Conservation (phyloP, 2,888 invertebrate genomes). For the Liposcelis brunnea region DNA sequence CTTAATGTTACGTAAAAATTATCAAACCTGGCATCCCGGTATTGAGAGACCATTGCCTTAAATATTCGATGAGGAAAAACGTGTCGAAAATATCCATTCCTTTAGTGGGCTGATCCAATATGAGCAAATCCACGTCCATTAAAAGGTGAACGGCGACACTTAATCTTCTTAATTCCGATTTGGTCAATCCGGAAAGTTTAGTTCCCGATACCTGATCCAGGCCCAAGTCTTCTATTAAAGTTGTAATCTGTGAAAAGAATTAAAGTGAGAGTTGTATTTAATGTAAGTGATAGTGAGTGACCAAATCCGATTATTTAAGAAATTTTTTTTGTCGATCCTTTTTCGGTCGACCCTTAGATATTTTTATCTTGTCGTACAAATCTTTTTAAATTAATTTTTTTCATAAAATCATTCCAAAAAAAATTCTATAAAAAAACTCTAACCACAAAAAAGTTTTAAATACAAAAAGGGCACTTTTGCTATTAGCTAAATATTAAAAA, state of each 20-base stretch:
- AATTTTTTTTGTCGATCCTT: too few relatives aligned
- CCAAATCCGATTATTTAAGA: constrained; percentile 7
- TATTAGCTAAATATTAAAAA: neutral
- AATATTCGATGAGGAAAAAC: constrained; percentile 84
- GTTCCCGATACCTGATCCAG: constrained; percentile 77
- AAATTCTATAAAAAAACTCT: neutral
- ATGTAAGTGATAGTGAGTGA: constrained; percentile 3
- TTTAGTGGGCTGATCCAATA: constrained; percentile 74
- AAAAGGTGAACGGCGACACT: constrained; percentile 80
- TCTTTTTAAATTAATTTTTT: too few relatives aligned
- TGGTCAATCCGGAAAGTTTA: constrained; percentile 66
- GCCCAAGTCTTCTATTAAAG: constrained; percentile 80
- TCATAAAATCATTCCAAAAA: too few relatives aligned
- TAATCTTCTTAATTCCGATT: constrained; percentile 71
- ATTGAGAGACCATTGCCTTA: constrained; percentile 65
- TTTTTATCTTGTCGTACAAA: too few relatives aligned
- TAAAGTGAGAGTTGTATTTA: constrained; percentile 9
- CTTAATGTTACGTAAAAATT: too few relatives aligned
- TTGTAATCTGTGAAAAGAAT: constrained; percentile 50
- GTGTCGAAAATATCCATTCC: constrained; percentile 92
- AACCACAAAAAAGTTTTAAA: neutral
- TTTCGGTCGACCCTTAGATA: too few relatives aligned
- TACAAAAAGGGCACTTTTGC: neutral
- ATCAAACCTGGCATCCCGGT: neutral
- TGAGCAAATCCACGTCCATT: constrained; percentile 68